phyloP scores from a whole-genome alignment of 2,797 vertebrate species.

The Anguilla anguilla region DNA sequence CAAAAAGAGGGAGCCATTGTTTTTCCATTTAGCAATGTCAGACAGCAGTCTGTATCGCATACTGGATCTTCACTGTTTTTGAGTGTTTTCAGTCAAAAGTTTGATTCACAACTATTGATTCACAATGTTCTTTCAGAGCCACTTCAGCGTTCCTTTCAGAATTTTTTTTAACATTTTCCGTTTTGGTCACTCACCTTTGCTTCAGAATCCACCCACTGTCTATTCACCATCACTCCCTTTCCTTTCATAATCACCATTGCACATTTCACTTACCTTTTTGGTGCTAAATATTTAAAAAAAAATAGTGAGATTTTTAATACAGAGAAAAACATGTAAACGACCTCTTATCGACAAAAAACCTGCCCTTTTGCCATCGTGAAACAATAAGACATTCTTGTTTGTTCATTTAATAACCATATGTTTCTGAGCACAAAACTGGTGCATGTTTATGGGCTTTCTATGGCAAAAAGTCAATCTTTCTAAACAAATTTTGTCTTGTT shows the following conservation, averaged over 20 bases:
- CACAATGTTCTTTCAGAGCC: background rate
- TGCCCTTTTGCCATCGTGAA: slow-evolving; percentile 32
- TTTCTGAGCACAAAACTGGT: slow-evolving; percentile 40
- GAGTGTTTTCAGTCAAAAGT: slow-evolving; percentile 19
- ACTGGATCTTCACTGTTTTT: slow-evolving; percentile 9
- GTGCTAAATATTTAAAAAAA: background rate
- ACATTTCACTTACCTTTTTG: background rate
- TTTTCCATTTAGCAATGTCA: slow-evolving; percentile 37
- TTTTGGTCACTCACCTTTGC: background rate
- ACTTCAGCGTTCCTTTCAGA: background rate
- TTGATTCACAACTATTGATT: background rate
- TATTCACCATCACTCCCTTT: background rate
- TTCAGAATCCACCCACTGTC: background rate
- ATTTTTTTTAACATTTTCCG: background rate
- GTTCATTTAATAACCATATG: slow-evolving; percentile 48
- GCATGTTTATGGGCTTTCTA: slow-evolving; percentile 28
- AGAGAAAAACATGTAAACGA: slow-evolving; percentile 31
- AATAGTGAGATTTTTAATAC: background rate
- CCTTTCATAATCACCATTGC: background rate
- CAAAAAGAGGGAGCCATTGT: background rate
- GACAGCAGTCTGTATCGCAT: slow-evolving; percentile 37
- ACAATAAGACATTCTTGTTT: slow-evolving; percentile 44
- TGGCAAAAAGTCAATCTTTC: background rate
- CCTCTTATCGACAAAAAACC: background rate
- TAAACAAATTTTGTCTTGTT: slow-evolving; percentile 29